Percentiles rank a stretch among this genome's conserved stretches.
Conservation (phyloP, 23 tunicate genomes). For the Trididemnum clinides region DNA sequence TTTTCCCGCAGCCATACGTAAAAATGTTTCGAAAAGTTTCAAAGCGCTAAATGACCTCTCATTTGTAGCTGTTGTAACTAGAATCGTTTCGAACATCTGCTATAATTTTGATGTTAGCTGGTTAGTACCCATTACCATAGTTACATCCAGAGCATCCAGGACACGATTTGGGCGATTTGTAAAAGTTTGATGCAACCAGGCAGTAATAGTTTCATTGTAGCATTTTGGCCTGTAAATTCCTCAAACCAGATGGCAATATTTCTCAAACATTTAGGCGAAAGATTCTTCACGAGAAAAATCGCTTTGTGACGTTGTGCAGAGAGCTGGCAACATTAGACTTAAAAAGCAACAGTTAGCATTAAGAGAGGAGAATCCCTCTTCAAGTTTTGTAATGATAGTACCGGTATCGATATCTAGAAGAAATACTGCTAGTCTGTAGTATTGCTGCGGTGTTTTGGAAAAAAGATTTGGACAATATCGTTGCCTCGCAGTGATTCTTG, state of each 20-base stretch:
- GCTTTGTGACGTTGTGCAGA: not conserved
- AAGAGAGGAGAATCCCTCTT: not conserved
- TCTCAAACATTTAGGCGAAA: not conserved
- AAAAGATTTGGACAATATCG: not conserved
- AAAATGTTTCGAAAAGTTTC: not conserved
- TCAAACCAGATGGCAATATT: not conserved
- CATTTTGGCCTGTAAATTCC: not conserved
- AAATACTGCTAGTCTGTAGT: not conserved
- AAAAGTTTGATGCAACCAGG: not conserved
- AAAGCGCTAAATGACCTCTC: not conserved
- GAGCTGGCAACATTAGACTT: not conserved
- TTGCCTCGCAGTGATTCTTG: constrained; percentile 5
- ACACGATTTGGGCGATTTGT: not conserved
- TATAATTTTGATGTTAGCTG: not conserved
- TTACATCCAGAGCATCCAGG: not conserved
- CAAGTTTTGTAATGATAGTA: not conserved
- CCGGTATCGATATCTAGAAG: not conserved
- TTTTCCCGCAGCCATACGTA: not conserved
- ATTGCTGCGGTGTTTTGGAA: not conserved
- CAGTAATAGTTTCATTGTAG: not conserved
- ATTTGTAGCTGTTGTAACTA: not conserved
- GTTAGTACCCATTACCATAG: not conserved
- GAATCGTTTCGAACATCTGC: not conserved
- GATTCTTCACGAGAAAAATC: not conserved
- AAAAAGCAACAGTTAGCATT: not conserved